A percentile compares a stretch with the other conserved stretches of the same genome.
Conservation (phyloP, 2,797 vertebrate genomes). For the Phyllotis vaccarum region DNA sequence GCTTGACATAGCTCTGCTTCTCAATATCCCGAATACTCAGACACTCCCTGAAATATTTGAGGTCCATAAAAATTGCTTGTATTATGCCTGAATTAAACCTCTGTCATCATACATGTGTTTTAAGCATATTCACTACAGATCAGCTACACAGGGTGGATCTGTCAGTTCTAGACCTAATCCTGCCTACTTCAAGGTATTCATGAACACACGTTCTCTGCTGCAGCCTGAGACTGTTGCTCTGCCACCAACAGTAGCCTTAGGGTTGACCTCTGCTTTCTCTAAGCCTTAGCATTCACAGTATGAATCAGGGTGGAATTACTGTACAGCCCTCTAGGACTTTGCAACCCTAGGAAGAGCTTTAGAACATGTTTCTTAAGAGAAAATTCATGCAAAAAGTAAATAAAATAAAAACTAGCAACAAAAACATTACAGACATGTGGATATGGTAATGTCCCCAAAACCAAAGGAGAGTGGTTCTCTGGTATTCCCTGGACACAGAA, state of each 20-base stretch:
- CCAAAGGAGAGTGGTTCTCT: neutral
- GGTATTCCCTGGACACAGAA: neutral
- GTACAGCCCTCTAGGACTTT: neutral
- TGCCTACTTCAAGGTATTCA: neutral
- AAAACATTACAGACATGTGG: neutral
- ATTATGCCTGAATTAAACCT: constrained; percentile 11
- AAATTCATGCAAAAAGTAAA: neutral
- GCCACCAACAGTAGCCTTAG: neutral
- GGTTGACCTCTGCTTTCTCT: neutral
- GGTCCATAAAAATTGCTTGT: neutral
- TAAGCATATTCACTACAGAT: neutral
- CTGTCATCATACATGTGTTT: neutral
- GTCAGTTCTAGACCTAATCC: neutral
- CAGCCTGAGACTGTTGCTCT: neutral
- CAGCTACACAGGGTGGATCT: neutral
- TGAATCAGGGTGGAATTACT: too few relatives aligned
- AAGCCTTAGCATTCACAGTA: neutral
- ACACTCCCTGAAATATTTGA: neutral
- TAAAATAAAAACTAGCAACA: too few relatives aligned
- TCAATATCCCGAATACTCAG: neutral
- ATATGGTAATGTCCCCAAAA: neutral
- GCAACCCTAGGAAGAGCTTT: neutral
- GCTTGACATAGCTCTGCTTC: neutral
- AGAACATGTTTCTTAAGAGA: neutral
- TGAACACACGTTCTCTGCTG: neutral